These are phyloP conservation scores for Muschampia plurimacula DNA, from an alignment of 2,888 invertebrate species.

Conservation along the genomic window DNA sequence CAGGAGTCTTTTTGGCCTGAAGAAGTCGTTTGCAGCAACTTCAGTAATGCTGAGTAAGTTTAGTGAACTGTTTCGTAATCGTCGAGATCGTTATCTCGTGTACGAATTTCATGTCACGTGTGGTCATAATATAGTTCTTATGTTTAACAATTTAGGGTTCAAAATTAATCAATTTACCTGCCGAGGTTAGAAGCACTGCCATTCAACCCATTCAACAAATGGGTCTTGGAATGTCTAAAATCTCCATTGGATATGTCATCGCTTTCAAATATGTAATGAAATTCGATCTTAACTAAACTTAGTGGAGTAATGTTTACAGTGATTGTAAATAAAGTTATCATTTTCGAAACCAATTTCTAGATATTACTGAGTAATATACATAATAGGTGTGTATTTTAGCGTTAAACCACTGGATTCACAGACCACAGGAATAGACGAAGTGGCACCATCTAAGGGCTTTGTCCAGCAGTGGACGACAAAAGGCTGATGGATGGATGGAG, in stretches of 20 bases:
- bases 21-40: slow-evolving; percentile 78
- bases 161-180: not conserved
- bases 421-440: too few species aligned
- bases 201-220: slow-evolving; percentile 17
- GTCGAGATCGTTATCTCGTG: slow-evolving; percentile 33
- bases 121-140: not conserved
- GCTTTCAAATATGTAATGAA: slow-evolving; percentile 13
- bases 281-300: not conserved
- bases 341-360: too few species aligned
- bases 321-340: too few species aligned
- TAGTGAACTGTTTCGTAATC: slow-evolving; percentile 62
- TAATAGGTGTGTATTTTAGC: too few species aligned
- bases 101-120: not conserved
- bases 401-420: too few species aligned
- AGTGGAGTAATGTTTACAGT: not conserved
- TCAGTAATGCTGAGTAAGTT: slow-evolving; percentile 63
- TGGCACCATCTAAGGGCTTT: too few species aligned
- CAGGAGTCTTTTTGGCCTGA: slow-evolving; percentile 84
- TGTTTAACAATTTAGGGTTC: not conserved
- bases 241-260: not conserved
- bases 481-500: too few species aligned
- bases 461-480: too few species aligned
- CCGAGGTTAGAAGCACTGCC: slow-evolving; percentile 5
- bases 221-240: slow-evolving; percentile 6
- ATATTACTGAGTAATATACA: too few species aligned